Evolutionary conservation across 2,888 invertebrate species (phyloP).

Genomic region (Drosophila atripex): DNA sequence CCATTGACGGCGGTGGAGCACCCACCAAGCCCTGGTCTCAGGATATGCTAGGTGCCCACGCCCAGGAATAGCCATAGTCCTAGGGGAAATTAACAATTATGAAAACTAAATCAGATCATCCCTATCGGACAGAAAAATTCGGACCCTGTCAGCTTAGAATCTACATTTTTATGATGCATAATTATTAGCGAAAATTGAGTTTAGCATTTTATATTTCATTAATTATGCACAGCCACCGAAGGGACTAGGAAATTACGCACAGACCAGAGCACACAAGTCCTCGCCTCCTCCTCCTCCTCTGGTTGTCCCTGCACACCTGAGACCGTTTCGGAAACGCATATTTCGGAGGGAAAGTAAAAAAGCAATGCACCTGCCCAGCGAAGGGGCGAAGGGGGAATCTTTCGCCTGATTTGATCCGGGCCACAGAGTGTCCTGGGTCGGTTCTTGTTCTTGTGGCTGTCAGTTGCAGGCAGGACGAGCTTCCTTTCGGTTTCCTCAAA

Average conservation of each 20-base stretch:
- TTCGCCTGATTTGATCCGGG: constrained; percentile 71
- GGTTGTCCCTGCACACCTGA: constrained; percentile 9
- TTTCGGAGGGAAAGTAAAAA: constrained; percentile 49
- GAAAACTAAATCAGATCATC: background rate
- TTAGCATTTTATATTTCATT: constrained; percentile 80
- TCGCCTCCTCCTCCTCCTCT: constrained; percentile 5
- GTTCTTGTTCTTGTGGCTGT: constrained; percentile 46
- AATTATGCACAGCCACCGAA: constrained; percentile 74
- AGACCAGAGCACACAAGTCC: constrained; percentile 68
- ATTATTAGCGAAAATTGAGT: constrained; percentile 64
- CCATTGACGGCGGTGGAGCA: constrained; percentile 41
- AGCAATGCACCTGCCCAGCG: constrained; percentile 46
- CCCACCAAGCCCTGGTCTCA: constrained; percentile 72
- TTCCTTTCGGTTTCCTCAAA: constrained; percentile 49
- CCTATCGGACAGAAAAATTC: background rate
- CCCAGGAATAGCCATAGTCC: constrained; percentile 24
- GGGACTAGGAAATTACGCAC: constrained; percentile 66
- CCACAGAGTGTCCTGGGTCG: constrained; percentile 40
- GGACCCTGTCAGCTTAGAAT: constrained; percentile 37
- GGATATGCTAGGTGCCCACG: constrained; percentile 1
- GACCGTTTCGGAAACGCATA: constrained; percentile 43
- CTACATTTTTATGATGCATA: constrained; percentile 51
- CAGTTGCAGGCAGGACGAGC: constrained; percentile 46
- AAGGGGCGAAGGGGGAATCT: constrained; percentile 38
- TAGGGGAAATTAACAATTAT: constrained; percentile 29